Percentiles rank a stretch among this genome's conserved stretches.
These are phyloP conservation scores for Linepithema humile DNA, from an alignment of 1,140 invertebrate species.

Conservation along the genomic window DNA sequence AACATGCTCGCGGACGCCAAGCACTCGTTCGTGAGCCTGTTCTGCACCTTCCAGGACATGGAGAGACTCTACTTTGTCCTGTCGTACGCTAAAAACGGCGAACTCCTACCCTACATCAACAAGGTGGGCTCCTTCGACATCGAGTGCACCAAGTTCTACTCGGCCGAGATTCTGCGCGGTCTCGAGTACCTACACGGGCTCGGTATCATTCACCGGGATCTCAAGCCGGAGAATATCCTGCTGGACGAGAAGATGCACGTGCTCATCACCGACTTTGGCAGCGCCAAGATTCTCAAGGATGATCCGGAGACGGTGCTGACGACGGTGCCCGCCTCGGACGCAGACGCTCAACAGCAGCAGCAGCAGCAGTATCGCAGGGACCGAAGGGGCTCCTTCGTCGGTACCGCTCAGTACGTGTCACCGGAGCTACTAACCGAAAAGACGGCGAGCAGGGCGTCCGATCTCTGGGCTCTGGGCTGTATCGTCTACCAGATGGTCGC, in stretches of 20 bases:
- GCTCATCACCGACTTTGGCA: conserved; percentile 98
- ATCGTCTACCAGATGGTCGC: conserved; percentile 99
- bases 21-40: conserved; percentile 96
- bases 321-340: conserved; percentile 24
- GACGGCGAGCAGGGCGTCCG: conserved; percentile 91
- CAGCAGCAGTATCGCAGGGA: conserved; percentile 76
- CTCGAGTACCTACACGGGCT: conserved; percentile 96
- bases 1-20: conserved; percentile 89
- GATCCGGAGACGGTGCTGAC: conserved; percentile 72
- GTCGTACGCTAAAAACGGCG: conserved; percentile 97
- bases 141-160: conserved; percentile 96
- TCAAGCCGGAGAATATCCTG: conserved; percentile 96
- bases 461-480: conserved; percentile 99
- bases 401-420: conserved; percentile 99
- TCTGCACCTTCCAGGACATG: conserved; percentile 98
- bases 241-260: conserved; percentile 98
- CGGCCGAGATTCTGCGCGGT: conserved; percentile 95
- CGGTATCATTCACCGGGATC: conserved; percentile 96
- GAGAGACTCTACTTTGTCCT: conserved; percentile 98
- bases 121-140: conserved; percentile 96
- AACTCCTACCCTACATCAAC: conserved; percentile 96
- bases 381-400: conserved; percentile 96
- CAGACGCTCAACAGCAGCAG: conserved; percentile 59
- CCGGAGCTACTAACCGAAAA: conserved; percentile 96
- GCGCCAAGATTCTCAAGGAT: conserved; percentile 93